Evolutionary conservation across 2,888 invertebrate genomes (phyloP).

Genomic region (Hypselothyrea guttata): DNA sequence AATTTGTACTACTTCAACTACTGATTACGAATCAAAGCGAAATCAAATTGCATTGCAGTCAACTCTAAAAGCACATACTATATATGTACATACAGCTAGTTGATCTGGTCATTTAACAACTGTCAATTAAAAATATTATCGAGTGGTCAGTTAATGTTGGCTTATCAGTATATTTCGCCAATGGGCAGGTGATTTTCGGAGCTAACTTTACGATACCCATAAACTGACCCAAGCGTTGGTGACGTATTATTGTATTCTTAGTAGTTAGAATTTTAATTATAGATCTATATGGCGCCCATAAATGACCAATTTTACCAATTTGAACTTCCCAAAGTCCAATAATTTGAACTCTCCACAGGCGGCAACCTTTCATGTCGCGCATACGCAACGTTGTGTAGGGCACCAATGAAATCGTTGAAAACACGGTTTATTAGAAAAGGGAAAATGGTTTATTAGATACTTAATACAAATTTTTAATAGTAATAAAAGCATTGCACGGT

Average conservation of each 20-base stretch:
- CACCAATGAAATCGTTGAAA: not conserved
- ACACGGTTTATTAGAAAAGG: no score
- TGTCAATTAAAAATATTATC: conserved; percentile 3
- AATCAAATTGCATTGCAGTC: conserved; percentile 24
- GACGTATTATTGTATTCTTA: no score
- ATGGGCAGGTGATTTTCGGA: conserved; percentile 13
- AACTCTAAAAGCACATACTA: not conserved
- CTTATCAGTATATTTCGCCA: conserved; percentile 50
- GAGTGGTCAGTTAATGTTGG: conserved; percentile 43
- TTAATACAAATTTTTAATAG: conserved; percentile 15
- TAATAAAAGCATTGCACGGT: conserved; percentile 26
- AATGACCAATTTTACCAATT: conserved; percentile 3
- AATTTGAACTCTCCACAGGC: conserved; percentile 25
- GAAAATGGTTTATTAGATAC: conserved; percentile 53
- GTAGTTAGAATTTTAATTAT: no score
- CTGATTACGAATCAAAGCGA: conserved; percentile 20
- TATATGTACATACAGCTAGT: not conserved
- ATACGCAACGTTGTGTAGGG: conserved; percentile 17
- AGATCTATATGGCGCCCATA: conserved; percentile 24
- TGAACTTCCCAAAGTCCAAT: conserved; percentile 34
- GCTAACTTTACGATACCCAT: conserved; percentile 2
- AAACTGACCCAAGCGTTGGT: conserved; percentile 32
- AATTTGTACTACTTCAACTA: conserved; percentile 2
- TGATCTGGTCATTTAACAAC: not conserved
- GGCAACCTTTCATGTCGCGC: conserved; percentile 44